A percentile compares a stretch with the other conserved stretches of the same genome.
These are phyloP conservation scores for Sphenopsis melanotis DNA, from an alignment of 2,797 vertebrate species.

Conservation along the genomic window DNA sequence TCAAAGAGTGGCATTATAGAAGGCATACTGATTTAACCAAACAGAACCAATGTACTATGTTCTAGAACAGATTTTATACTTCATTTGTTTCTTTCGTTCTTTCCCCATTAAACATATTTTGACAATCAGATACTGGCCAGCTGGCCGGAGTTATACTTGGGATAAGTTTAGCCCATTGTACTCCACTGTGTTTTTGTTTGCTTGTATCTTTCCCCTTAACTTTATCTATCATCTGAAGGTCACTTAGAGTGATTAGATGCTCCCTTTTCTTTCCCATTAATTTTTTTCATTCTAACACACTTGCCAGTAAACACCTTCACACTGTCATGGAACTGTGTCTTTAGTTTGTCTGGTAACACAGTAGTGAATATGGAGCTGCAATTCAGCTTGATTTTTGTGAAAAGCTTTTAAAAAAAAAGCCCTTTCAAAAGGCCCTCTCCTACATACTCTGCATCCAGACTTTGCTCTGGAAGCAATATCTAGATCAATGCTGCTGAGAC, in stretches of 20 bases:
- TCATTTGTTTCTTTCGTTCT: not conserved
- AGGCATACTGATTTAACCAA: not conserved
- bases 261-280: not conserved
- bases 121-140: not conserved
- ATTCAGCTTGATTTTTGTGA: not conserved
- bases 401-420: not conserved
- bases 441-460: not conserved
- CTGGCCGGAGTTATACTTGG: not conserved
- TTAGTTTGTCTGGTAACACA: not conserved
- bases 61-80: not conserved
- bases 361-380: not conserved
- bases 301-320: not conserved
- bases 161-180: not conserved
- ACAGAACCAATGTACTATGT: not conserved
- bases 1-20: not conserved
- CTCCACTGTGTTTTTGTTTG: not conserved
- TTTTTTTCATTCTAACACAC: not conserved
- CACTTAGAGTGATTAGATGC: not conserved
- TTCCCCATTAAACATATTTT: not conserved
- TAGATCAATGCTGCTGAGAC: not conserved
- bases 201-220: not conserved
- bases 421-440: not conserved
- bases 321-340: accelerated
- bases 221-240: not conserved
- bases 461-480: not conserved